Evolutionary conservation across 37 sponge, comb jelly and placozoan genomes (phyloP).

Genomic region (Geodia barretti): DNA sequence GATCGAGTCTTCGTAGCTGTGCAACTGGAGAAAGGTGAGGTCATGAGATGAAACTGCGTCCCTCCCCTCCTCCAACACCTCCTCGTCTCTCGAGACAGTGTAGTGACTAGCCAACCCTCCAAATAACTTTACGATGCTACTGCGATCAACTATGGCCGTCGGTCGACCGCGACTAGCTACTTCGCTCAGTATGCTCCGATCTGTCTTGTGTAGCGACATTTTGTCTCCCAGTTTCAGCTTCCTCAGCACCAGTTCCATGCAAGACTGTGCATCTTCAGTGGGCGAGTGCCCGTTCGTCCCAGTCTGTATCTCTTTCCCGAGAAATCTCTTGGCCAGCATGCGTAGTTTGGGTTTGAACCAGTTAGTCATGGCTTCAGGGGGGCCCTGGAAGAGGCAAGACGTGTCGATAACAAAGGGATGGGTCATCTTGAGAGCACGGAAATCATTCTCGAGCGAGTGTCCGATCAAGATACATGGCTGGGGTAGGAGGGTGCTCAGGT

Average conservation of each 20-base stretch:
- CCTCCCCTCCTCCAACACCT: conserved; percentile 18
- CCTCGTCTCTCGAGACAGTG: conserved; percentile 27
- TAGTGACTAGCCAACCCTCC: conserved; percentile 5
- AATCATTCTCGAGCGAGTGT: conserved; percentile 98
- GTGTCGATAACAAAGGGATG: conserved; percentile 86
- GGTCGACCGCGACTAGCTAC: conserved; percentile 7
- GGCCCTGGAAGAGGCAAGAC: conserved; percentile 62
- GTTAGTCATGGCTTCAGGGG: conserved; percentile 19
- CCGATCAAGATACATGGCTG: conserved; percentile 82
- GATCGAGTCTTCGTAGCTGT: conserved; percentile 34
- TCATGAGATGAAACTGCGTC: conserved; percentile 13
- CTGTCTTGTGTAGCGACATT: conserved; percentile 21
- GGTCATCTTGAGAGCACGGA: conserved; percentile 74
- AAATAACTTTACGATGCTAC: conserved; percentile 21
- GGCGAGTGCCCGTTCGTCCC: conserved; percentile 76
- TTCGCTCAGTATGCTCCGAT: conserved; percentile 34
- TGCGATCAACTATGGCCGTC: conserved; percentile 58
- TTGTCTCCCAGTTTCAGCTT: conserved; percentile 65
- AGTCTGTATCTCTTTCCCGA: conserved; percentile 59
- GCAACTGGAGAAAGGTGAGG: conserved; percentile 66
- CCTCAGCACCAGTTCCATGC: conserved; percentile 85
- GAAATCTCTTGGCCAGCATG: conserved; percentile 63
- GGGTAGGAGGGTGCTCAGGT: conserved; percentile 65
- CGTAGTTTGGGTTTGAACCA: conserved; percentile 72
- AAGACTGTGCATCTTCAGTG: conserved; percentile 81